These are phyloP conservation scores for Mystacornis crossleyi DNA, from an alignment of 2,113 vertebrate species.

Conservation along the genomic window DNA sequence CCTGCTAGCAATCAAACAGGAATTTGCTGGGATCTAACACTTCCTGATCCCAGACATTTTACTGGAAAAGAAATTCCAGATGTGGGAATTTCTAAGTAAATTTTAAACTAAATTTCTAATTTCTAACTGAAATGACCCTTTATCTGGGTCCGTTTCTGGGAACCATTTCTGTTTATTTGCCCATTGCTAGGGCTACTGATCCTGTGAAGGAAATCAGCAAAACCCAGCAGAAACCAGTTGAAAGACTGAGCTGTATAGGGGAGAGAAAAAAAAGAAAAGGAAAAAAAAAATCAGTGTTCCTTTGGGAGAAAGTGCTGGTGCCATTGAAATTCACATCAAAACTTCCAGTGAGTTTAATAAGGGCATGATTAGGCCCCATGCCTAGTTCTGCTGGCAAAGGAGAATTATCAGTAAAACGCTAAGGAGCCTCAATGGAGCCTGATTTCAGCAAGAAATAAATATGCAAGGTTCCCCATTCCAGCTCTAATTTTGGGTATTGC, in stretches of 20 bases:
- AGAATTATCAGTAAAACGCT: conserved; percentile 15
- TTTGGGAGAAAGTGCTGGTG: background rate
- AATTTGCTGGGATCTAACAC: background rate
- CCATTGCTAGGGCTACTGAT: background rate
- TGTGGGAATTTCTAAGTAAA: background rate
- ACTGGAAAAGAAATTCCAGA: conserved; percentile 17
- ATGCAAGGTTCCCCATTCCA: background rate
- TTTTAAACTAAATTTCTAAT: background rate
- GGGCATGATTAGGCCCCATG: background rate
- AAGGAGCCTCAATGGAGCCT: background rate
- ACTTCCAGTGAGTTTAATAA: conserved; percentile 17
- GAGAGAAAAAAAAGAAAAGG: fast-evolving
- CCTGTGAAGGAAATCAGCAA: background rate
- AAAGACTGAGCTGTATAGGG: background rate
- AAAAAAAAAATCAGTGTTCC: background rate
- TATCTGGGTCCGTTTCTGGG: background rate
- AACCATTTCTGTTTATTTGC: background rate
- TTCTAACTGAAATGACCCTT: background rate
- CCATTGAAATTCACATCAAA: conserved; percentile 49
- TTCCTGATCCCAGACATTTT: background rate
- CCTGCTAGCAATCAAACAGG: conserved; percentile 27
- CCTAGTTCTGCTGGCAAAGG: conserved; percentile 10
- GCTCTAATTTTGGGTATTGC: conserved; percentile 3
- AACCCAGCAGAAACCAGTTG: background rate
- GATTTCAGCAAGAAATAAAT: conserved; percentile 12